Conservation (phyloP, 2,797 vertebrate species). For the Poecilia picta region DNA sequence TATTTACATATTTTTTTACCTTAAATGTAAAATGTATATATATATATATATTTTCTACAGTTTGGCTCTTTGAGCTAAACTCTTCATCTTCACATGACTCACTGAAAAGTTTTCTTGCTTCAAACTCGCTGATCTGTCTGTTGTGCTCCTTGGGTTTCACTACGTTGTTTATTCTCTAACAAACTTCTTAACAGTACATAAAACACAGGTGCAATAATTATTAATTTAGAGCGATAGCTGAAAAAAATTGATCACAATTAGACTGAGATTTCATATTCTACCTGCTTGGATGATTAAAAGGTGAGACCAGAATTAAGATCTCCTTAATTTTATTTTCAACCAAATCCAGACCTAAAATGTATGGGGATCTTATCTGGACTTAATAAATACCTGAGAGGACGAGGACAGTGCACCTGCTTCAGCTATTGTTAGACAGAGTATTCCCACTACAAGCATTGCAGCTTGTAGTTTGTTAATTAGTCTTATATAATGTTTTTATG, state of each 20-base stretch:
- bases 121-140: neutral
- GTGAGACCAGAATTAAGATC: neutral
- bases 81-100: neutral
- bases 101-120: neutral
- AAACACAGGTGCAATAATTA: neutral
- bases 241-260: neutral
- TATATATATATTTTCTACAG: too few relatives aligned
- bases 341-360: neutral
- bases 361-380: neutral
- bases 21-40: too few relatives aligned
- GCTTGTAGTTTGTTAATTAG: conserved; percentile 4
- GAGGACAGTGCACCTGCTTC: neutral
- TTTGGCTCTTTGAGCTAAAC: neutral
- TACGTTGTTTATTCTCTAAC: neutral
- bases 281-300: neutral
- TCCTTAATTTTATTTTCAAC: neutral
- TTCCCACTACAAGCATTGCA: neutral
- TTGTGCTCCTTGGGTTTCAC: neutral
- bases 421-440: neutral
- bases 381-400: neutral
- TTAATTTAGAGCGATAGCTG: neutral
- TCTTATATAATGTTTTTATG: conserved; percentile 1
- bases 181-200: neutral
- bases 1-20: too few relatives aligned
- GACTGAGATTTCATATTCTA: neutral